A percentile compares a stretch with the other conserved stretches of the same genome.
phyloP scores from a whole-genome alignment of 2,113 vertebrate species.

The Rhynchopsitta pachyrhyncha region DNA sequence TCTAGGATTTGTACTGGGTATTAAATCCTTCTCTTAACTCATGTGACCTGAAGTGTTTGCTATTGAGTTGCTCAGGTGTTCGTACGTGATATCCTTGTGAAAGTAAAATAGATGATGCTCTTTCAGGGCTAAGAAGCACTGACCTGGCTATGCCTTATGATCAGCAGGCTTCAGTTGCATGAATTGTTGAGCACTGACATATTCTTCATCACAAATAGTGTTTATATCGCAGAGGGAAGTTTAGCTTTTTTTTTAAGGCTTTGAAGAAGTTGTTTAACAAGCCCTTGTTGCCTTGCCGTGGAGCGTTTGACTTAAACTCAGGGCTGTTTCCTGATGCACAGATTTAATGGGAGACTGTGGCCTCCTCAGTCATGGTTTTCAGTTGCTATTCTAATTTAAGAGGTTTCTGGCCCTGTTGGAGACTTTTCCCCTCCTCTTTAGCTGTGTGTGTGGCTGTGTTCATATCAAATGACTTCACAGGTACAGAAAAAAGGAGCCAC shows the following conservation, averaged over 20 bases:
- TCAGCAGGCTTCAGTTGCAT: neutral
- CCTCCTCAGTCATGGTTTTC: neutral
- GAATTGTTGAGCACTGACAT: neutral
- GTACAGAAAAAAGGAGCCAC: neutral
- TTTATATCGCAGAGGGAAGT: neutral
- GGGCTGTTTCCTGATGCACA: neutral
- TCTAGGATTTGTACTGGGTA: neutral
- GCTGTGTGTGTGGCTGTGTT: neutral
- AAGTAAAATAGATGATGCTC: neutral
- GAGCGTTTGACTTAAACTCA: neutral
- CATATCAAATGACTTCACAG: rapidly evolving
- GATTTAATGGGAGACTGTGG: neutral
- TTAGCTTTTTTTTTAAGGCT: neutral
- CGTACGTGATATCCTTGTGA: rapidly evolving
- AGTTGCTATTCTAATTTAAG: neutral
- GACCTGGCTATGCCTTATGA: neutral
- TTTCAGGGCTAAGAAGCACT: neutral
- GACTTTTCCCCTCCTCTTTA: neutral
- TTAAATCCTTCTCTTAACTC: neutral
- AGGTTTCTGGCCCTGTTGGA: neutral
- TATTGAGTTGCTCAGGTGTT: neutral
- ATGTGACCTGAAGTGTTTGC: neutral
- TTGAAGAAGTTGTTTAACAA: neutral
- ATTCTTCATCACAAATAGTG: neutral
- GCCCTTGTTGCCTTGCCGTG: neutral